Evolutionary conservation across 1,140 invertebrate species (phyloP).

Genomic region (Drosophila tristis): DNA sequence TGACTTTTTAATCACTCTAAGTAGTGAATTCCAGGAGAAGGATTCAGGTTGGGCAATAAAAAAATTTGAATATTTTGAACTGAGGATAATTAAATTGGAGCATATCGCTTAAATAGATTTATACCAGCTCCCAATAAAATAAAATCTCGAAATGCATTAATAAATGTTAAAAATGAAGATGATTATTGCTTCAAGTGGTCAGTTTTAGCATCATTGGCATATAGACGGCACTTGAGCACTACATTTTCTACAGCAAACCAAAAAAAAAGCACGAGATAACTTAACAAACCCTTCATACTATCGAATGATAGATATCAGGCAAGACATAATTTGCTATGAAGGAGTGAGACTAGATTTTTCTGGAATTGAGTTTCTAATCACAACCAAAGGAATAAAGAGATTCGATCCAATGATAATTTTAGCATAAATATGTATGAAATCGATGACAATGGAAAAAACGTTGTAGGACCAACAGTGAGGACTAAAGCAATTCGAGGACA

Average conservation of each 20-base stretch:
- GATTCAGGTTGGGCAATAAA: slow-evolving; percentile 1
- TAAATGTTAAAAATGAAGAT: background rate
- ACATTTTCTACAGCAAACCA: background rate
- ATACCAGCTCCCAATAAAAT: background rate
- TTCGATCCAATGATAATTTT: no score
- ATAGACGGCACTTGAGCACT: background rate
- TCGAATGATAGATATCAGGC: background rate
- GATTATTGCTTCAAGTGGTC: background rate
- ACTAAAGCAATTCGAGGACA: no score
- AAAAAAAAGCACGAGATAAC: background rate
- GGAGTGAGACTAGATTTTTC: background rate
- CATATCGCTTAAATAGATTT: background rate
- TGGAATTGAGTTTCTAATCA: no score
- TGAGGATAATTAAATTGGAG: background rate
- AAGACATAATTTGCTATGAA: background rate
- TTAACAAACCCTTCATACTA: background rate
- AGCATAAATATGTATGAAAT: no score
- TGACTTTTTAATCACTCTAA: background rate
- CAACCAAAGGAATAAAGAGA: no score
- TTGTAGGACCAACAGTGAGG: no score
- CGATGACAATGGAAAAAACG: no score
- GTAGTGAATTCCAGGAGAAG: background rate
- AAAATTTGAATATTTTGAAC: background rate
- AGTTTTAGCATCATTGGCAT: background rate
- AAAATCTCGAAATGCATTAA: background rate